Percentiles rank a stretch among this genome's conserved stretches.
Conservation (phyloP, 1,140 invertebrate genomes). For the Anagrus nilaparvatae region DNA sequence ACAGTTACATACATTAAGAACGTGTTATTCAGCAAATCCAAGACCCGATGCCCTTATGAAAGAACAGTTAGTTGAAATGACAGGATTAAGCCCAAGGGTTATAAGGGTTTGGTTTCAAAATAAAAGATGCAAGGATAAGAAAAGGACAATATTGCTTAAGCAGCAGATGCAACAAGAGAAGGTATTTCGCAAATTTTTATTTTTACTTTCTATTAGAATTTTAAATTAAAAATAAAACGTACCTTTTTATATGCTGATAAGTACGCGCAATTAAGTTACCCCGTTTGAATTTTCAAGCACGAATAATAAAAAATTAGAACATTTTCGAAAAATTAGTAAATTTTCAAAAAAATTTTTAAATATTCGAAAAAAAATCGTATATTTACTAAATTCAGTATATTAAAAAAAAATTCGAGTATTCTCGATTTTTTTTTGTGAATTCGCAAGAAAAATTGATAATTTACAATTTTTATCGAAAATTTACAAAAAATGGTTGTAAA, state of each 20-base stretch:
- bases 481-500: too few relatives aligned
- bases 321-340: too few relatives aligned
- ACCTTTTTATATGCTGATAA: background rate
- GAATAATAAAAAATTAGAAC: too few relatives aligned
- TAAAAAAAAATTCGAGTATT: too few relatives aligned
- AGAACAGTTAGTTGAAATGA: constrained; percentile 98
- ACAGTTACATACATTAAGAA: constrained; percentile 90
- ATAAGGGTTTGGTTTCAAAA: constrained; percentile 99
- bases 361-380: too few relatives aligned
- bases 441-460: too few relatives aligned
- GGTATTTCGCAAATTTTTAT: constrained; percentile 49
- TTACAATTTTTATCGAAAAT: too few relatives aligned
- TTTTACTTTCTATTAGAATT: constrained; percentile 6
- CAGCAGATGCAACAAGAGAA: constrained; percentile 96
- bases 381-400: too few relatives aligned
- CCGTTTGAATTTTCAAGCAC: too few relatives aligned
- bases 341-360: too few relatives aligned
- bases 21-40: constrained; percentile 94
- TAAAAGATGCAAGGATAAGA: constrained; percentile 99
- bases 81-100: constrained; percentile 85
- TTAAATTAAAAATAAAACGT: constrained; percentile 12
- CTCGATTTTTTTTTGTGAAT: too few relatives aligned
- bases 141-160: constrained; percentile 92
- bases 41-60: constrained; percentile 98
- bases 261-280: background rate